Base-by-base conservation (phyloP, 2,888 invertebrate genomes). In the Cyaniris semiargus region DNA sequence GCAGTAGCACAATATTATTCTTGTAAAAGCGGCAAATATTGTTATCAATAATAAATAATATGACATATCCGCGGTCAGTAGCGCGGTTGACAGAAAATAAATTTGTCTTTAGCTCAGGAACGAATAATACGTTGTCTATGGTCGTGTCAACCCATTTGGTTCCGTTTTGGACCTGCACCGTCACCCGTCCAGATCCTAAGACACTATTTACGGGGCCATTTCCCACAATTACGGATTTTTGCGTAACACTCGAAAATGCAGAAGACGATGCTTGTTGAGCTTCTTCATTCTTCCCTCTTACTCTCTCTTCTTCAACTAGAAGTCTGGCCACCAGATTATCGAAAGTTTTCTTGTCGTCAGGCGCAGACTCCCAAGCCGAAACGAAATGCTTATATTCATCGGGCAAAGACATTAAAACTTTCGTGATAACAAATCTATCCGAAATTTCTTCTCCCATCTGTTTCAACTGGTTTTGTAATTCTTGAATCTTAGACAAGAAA, bases 321-420 rank as follows among this genome's bases (percentile, higher is more conserved):
- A 83, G 75, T 60, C 83, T 80, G 0, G 81, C 81, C 0, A 81
- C 79, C 2, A 84, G 58, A 34, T 82, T 79, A n/a, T 80, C 77
- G n/a, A 76, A 76, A 1, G 79, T 82, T 76, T 81, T 80, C 71
- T 79, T 81, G 1, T 79, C 76, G 13, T 81, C 81, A 3, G 82
- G 80, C 0, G 79, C 81, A 0, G 82, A 82, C 77, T 83, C 82
- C 83, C 83, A 84, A 0, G 83, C 86, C 0, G 85, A 85, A 1
- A 85, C 78, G 78, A 87, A 88, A 81, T 87, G 84, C 60, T 83
- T 85, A 66, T 83, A 85, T 15, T 81, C 66, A 0, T 84, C 84
- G 8, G 85, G 85, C 34, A 85, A 78, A 0, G 82, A 81, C 81
- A 85, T 84, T 48, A 85, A 70, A 0, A 85, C 80, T 79, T 85